Conservation (phyloP, 2,113 vertebrate species). For the Candoia aspera region DNA sequence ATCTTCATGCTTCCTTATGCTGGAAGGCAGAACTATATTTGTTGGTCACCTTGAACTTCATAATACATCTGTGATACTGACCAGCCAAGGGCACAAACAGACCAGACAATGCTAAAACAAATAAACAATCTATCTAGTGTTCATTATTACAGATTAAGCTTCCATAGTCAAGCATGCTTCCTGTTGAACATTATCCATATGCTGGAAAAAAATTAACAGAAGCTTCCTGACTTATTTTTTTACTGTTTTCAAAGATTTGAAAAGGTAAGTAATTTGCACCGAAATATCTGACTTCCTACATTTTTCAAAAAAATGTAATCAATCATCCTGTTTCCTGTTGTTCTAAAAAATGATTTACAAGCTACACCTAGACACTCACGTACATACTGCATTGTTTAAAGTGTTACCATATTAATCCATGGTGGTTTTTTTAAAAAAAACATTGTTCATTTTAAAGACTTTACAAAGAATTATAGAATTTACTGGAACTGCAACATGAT, state of each 20-base stretch:
- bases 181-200: slow-evolving; percentile 77
- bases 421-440: slow-evolving; percentile 21
- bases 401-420: slow-evolving; percentile 34
- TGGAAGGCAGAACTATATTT: slow-evolving; percentile 41
- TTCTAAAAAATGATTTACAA: slow-evolving; percentile 61
- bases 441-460: slow-evolving; percentile 37
- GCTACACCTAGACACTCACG: background rate
- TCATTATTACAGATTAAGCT: slow-evolving; percentile 76
- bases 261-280: slow-evolving; percentile 71
- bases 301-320: slow-evolving; percentile 66
- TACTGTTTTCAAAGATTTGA: slow-evolving; percentile 70
- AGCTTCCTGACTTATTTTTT: slow-evolving; percentile 73
- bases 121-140: slow-evolving; percentile 71
- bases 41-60: slow-evolving; percentile 71
- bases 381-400: slow-evolving; percentile 32
- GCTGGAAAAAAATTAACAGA: slow-evolving; percentile 76
- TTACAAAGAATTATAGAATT: slow-evolving; percentile 31
- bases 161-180: slow-evolving; percentile 73
- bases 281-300: slow-evolving; percentile 72
- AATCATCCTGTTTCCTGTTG: slow-evolving; percentile 72
- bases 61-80: slow-evolving; percentile 69
- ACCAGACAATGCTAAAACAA: slow-evolving; percentile 78
- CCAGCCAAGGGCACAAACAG: slow-evolving; percentile 71
- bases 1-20: slow-evolving; percentile 49
- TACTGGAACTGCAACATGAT: slow-evolving; percentile 36